Percentiles rank a stretch among this genome's conserved stretches.
These are phyloP conservation scores for Vesta saturnalis DNA, from an alignment of 2,888 invertebrate genomes.

Conservation along the genomic window DNA sequence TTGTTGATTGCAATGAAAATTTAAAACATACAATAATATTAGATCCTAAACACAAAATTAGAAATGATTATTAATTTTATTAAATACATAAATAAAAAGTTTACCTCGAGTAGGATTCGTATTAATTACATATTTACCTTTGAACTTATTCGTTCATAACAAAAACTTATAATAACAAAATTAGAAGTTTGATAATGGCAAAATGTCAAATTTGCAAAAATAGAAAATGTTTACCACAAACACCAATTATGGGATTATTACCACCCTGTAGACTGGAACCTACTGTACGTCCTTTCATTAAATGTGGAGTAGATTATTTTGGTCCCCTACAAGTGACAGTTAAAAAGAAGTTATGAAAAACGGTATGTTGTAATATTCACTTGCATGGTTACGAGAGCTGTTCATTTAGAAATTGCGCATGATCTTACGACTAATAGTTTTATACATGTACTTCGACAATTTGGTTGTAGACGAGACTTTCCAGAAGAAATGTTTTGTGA, in stretches of 20 bases:
- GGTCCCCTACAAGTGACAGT: neutral
- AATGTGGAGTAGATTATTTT: neutral
- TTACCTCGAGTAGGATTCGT: too few species aligned
- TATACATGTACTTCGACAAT: neutral
- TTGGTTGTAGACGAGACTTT: neutral
- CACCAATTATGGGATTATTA: neutral
- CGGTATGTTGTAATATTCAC: neutral
- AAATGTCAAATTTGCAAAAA: neutral
- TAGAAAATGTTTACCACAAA: neutral
- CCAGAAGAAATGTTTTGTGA: neutral
- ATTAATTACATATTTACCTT: too few species aligned
- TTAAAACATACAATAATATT: too few species aligned
- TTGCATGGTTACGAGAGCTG: neutral
- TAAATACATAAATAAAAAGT: too few species aligned
- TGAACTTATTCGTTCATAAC: too few species aligned
- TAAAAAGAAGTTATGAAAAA: neutral
- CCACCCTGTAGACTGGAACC: neutral
- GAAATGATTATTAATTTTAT: too few species aligned
- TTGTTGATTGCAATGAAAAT: too few species aligned
- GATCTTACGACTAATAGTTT: neutral
- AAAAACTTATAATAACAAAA: too few species aligned
- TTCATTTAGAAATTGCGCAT: neutral
- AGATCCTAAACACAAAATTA: too few species aligned
- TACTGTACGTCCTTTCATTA: neutral
- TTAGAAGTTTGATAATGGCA: too few species aligned